Conservation (phyloP, 2,113 vertebrate genomes). For the Takifugu bimaculatus region DNA sequence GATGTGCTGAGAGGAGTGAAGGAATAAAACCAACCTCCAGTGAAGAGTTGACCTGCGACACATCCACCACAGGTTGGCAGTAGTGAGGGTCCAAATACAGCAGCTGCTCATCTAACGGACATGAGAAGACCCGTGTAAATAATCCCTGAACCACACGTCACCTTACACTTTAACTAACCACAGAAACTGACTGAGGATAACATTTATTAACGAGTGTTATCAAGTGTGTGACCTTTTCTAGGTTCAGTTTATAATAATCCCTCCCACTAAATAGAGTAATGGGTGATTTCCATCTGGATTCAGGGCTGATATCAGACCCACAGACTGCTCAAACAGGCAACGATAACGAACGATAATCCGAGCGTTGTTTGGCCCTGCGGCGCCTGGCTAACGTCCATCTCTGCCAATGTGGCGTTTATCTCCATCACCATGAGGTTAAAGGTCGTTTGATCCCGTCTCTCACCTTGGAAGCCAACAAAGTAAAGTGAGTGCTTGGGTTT, state of each 20-base stretch:
- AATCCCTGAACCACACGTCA: no score
- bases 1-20: not conserved
- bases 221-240: no score
- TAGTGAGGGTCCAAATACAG: conserved; percentile 93
- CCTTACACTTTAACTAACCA: no score
- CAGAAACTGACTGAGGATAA: not conserved
- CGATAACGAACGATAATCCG: not conserved
- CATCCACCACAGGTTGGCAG: conserved; percentile 85
- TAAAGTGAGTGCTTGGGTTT: conserved; percentile 90
- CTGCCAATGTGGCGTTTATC: no score
- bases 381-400: not conserved
- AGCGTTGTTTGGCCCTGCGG: not conserved
- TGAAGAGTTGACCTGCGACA: conserved; percentile 77
- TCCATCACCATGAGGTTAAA: no score
- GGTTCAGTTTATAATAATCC: no score
- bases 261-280: no score
- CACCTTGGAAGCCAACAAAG: conserved; percentile 90
- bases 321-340: no score
- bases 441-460: conserved; percentile 12
- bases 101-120: conserved; percentile 82
- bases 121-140: not conserved
- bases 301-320: no score
- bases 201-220: not conserved
- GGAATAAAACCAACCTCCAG: conserved; percentile 75
- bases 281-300: no score